Base-by-base conservation (phyloP, 2,888 invertebrate genomes). In the Acleris cristana region DNA sequence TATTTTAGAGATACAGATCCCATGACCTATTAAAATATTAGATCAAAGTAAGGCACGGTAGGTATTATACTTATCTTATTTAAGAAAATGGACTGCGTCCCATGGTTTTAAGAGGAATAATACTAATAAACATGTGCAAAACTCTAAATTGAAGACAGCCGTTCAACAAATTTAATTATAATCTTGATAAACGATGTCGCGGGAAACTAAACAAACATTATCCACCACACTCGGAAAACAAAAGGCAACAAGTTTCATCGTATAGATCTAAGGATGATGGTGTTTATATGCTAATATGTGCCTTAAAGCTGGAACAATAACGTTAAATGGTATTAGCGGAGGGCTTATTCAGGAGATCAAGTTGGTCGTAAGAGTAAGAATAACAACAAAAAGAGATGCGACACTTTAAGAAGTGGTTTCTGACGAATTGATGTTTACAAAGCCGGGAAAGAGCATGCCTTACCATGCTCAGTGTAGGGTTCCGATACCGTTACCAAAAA, bases 221-320 rank as follows among this genome's bases (percentile, higher is more conserved):
- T 55, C 61, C 44, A 16, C 51, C 55, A 61, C 61, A 65, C 55
- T 26, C 49, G 34, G 23, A 56, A 63, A 40, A 63, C 67, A 67
- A 67, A 67, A 67, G 67, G 40, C 62, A 67, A 67, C 67, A 60
- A 65, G 65, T 67, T 65, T 63, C 53, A 40, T 18, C 18, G 52
- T 54, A 40, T 67, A 54, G 54, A 67, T 67, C 67, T 67, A 67
- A 62, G 57, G 63, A 67, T 63, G 62, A 57, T 57, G 67, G 67
- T 23, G 63, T 67, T 67, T 67, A 58, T 67, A 67, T 67, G 67
- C 63, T 67, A 67, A 67, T 67, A 62, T 63, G 53, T 51, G 57
- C 62, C 62, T 67, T 67, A 67, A 63, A 62, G 62, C 57, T 48
- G 19, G 62, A 58, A 67, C 67, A 67, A 67, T 67, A 63, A 67